Percentiles rank a stretch among this genome's conserved stretches.
These are phyloP conservation scores for Baronia brevicornis DNA, from an alignment of 2,888 invertebrate species.

Conservation along the genomic window DNA sequence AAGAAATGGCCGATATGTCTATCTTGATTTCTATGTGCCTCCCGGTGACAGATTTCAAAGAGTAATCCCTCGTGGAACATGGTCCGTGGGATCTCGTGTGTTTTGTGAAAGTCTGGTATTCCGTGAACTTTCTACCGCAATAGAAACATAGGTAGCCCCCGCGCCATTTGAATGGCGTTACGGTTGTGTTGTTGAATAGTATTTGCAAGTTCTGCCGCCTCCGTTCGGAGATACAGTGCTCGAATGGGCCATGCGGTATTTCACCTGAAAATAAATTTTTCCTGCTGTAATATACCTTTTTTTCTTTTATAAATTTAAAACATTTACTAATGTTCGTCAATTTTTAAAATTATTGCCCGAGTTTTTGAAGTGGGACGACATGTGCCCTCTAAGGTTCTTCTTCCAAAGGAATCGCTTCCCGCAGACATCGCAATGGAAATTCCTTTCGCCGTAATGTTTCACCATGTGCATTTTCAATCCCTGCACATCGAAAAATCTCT, in stretches of 20 bases:
- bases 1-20: conserved; percentile 52
- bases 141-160: conserved; percentile 55
- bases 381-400: conserved; percentile 74
- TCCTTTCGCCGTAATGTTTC: conserved; percentile 64
- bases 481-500: conserved; percentile 45
- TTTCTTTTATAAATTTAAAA: conserved; percentile 5
- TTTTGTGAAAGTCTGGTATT: conserved; percentile 47
- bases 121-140: conserved; percentile 42
- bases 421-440: conserved; percentile 74
- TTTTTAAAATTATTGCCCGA: conserved; percentile 27
- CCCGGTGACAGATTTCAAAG: conserved; percentile 44
- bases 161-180: conserved; percentile 65
- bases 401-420: conserved; percentile 74
- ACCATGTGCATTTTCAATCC: conserved; percentile 59
- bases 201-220: conserved; percentile 57
- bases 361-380: conserved; percentile 42
- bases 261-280: conserved; percentile 63
- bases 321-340: conserved; percentile 1
- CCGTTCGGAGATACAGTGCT: conserved; percentile 42
- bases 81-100: conserved; percentile 50
- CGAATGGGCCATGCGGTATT: conserved; percentile 37
- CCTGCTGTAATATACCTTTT: conserved; percentile 38
- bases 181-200: conserved; percentile 57
- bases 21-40: conserved; percentile 48
- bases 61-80: conserved; percentile 41